A percentile compares a stretch with the other conserved stretches of the same genome.
phyloP scores from a whole-genome alignment of 2,797 vertebrate species.

The Bradypus variegatus region DNA sequence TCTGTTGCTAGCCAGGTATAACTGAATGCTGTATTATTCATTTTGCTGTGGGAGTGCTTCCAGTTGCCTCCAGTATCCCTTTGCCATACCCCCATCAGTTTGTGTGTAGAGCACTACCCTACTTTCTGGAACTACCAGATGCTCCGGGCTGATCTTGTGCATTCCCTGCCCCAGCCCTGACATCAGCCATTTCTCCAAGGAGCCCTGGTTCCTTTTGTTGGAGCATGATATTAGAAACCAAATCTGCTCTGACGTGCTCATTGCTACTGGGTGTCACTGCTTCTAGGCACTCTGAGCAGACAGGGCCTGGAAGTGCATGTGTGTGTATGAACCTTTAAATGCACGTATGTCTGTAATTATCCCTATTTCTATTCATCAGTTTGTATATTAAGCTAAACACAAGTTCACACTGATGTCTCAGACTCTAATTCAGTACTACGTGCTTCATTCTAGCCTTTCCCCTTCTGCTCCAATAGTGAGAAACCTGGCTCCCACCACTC shows the following conservation, averaged over 20 bases:
- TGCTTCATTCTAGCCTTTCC: background rate
- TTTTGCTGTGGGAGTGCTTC: background rate
- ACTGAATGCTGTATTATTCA: background rate
- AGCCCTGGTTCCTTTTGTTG: background rate
- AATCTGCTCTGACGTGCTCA: too few relatives aligned
- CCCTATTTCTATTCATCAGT: background rate
- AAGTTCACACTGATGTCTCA: background rate
- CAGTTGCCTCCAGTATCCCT: background rate
- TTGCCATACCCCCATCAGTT: background rate
- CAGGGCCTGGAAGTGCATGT: background rate
- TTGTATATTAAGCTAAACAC: background rate
- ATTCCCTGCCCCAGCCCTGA: background rate
- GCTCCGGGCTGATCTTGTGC: background rate
- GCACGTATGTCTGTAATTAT: background rate
- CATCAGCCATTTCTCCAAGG: background rate
- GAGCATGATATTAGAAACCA: conserved; percentile 23
- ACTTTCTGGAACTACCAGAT: background rate
- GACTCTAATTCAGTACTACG: background rate
- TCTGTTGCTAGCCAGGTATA: background rate
- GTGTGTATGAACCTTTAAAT: too few relatives aligned
- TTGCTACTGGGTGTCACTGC: too few relatives aligned
- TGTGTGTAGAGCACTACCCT: background rate
- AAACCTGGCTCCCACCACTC: background rate
- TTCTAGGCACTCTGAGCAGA: background rate
- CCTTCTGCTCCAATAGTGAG: background rate